Conservation (phyloP, 2,797 vertebrate species). For the Heterohyrax brucei region DNA sequence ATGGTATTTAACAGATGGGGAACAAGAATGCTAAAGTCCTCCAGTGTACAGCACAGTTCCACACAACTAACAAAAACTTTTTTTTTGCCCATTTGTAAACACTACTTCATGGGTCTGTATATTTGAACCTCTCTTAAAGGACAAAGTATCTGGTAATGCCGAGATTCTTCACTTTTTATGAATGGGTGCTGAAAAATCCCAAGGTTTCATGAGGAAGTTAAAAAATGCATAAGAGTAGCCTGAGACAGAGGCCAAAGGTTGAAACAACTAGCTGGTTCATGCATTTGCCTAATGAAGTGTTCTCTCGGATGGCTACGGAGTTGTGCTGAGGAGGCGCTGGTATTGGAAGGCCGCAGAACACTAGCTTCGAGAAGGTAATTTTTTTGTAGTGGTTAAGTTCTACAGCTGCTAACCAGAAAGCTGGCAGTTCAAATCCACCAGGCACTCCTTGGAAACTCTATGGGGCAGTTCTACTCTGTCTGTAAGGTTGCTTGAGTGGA, state of each 20-base stretch:
- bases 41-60: background rate
- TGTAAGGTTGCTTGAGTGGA: no score
- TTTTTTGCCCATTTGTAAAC: background rate
- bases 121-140: background rate
- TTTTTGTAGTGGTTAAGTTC: background rate
- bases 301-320: background rate
- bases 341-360: background rate
- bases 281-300: background rate
- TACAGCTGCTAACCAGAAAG: no score
- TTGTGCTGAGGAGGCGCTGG: background rate
- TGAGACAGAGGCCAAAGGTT: background rate
- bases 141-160: background rate
- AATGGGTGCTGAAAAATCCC: background rate
- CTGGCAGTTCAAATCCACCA: no score
- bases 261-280: background rate
- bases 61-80: no score
- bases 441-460: no score
- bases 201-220: background rate
- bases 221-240: background rate
- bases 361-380: background rate
- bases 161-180: background rate
- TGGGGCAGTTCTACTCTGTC: no score
- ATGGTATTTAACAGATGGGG: background rate
- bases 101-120: background rate
- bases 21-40: background rate